Percentiles rank a stretch among this genome's conserved stretches.
These are phyloP conservation scores for Monoplex corrugatus DNA, from an alignment of 2,888 invertebrate species.

Conservation along the genomic window DNA sequence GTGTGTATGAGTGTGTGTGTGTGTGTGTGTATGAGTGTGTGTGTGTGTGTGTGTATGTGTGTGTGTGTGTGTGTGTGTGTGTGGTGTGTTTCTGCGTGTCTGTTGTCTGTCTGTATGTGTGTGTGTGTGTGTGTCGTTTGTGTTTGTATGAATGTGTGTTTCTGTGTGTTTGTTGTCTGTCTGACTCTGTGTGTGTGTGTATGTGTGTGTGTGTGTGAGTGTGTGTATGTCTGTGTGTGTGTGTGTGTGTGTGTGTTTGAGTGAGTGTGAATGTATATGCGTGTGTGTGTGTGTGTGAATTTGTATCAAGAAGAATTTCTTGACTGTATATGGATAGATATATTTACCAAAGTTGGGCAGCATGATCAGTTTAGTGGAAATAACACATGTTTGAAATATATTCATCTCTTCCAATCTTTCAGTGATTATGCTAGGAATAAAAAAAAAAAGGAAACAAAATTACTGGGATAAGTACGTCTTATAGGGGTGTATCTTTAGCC, in stretches of 20 bases:
- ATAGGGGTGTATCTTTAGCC: too few species aligned
- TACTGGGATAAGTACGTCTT: not conserved
- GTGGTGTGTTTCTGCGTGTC: not conserved
- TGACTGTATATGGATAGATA: not conserved
- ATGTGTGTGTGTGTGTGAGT: not conserved
- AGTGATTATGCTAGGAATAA: not conserved
- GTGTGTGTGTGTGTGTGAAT: not conserved
- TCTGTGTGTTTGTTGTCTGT: not conserved
- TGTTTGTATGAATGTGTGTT: not conserved
- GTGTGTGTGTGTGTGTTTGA: not conserved
- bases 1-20: not conserved
- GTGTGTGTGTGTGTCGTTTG: not conserved
- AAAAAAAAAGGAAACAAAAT: not conserved
- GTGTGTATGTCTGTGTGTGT: conserved; percentile 15
- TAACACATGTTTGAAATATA: too few species aligned
- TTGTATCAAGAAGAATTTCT: not conserved
- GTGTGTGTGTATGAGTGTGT: not conserved
- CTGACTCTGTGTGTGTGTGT: conserved; percentile 1
- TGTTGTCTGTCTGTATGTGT: not conserved
- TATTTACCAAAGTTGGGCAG: too few species aligned
- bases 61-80: not conserved
- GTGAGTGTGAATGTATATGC: conserved; percentile 22
- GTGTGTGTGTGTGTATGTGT: not conserved
- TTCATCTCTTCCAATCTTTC: not conserved
- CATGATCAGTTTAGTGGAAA: too few species aligned